Percentiles rank a stretch among this genome's conserved stretches.
phyloP scores from a whole-genome alignment of 2,797 vertebrate genomes.

The Amphiprion clarkii region DNA sequence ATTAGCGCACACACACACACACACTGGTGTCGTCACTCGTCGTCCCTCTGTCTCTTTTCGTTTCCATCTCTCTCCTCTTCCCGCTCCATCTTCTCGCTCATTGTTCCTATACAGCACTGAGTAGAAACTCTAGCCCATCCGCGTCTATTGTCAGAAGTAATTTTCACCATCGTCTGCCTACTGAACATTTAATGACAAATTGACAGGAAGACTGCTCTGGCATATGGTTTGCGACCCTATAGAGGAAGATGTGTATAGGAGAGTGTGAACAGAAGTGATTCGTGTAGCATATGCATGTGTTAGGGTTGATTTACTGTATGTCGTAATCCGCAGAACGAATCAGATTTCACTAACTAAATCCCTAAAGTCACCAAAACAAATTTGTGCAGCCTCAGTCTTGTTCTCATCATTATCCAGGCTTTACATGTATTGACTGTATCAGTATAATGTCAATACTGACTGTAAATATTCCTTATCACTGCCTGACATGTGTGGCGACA shows the following conservation, averaged over 20 bases:
- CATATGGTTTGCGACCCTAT: slow-evolving; percentile 31
- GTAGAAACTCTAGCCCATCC: slow-evolving; percentile 50
- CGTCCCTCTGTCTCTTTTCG: slow-evolving; percentile 4
- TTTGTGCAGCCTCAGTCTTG: neutral
- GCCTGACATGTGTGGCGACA: slow-evolving; percentile 16
- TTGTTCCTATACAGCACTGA: slow-evolving; percentile 37
- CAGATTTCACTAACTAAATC: neutral
- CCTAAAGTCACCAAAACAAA: neutral
- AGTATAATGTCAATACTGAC: neutral
- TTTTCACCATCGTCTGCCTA: slow-evolving; percentile 55
- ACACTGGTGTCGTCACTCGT: slow-evolving; percentile 25
- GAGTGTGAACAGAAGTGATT: neutral
- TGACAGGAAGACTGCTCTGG: slow-evolving; percentile 41
- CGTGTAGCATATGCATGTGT: neutral
- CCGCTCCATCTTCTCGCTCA: slow-evolving; percentile 20
- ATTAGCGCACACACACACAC: slow-evolving; percentile 23
- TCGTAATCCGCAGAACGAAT: neutral
- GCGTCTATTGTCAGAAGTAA: slow-evolving; percentile 52
- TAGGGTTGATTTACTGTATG: neutral
- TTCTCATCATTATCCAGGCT: neutral
- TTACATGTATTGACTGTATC: neutral
- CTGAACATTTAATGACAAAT: slow-evolving; percentile 68
- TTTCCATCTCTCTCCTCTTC: slow-evolving; percentile 30
- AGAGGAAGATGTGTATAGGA: slow-evolving; percentile 4
- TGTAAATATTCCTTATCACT: neutral